Percentiles rank a stretch among this genome's conserved stretches.
Conservation (phyloP, 1,140 invertebrate species). For the Dreissena polymorpha region DNA sequence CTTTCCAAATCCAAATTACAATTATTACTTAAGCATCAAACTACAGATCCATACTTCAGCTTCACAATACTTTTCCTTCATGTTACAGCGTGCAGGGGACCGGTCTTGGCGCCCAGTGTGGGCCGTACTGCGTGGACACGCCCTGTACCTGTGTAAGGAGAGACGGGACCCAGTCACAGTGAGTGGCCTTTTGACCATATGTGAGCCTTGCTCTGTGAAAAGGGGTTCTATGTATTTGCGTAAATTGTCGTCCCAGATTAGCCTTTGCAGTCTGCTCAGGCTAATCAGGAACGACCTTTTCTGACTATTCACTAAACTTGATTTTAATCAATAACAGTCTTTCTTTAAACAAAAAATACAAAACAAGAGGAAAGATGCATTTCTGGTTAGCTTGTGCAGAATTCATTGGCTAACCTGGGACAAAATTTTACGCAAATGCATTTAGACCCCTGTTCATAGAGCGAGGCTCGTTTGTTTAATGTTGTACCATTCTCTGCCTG, state of each 20-base stretch:
- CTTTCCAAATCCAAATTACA: background rate
- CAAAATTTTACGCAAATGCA: too few relatives aligned
- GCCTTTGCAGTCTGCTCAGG: too few relatives aligned
- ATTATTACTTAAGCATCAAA: background rate
- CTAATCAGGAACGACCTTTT: too few relatives aligned
- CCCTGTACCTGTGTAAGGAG: conserved; percentile 86
- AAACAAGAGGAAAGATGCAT: background rate
- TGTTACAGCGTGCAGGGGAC: conserved; percentile 84
- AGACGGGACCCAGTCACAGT: conserved; percentile 78
- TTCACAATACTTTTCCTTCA: background rate
- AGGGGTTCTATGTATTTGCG: too few relatives aligned
- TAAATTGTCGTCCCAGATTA: too few relatives aligned
- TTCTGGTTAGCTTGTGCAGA: background rate
- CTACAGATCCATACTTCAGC: too few relatives aligned
- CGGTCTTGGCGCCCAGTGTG: conserved; percentile 89
- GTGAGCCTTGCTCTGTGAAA: too few relatives aligned
- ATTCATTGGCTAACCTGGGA: too few relatives aligned
- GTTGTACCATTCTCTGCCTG: too few relatives aligned
- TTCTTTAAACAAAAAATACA: background rate
- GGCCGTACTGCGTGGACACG: conserved; percentile 85
- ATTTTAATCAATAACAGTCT: background rate
- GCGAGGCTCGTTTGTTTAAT: too few relatives aligned
- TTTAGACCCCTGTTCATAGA: too few relatives aligned
- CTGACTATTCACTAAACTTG: too few relatives aligned
- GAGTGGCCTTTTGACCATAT: background rate